Evolutionary conservation across 2,113 vertebrate genomes (phyloP), one percentile per base, ranked within the genome.

Genomic region (Poeciliopsis occidentalis): DNA sequence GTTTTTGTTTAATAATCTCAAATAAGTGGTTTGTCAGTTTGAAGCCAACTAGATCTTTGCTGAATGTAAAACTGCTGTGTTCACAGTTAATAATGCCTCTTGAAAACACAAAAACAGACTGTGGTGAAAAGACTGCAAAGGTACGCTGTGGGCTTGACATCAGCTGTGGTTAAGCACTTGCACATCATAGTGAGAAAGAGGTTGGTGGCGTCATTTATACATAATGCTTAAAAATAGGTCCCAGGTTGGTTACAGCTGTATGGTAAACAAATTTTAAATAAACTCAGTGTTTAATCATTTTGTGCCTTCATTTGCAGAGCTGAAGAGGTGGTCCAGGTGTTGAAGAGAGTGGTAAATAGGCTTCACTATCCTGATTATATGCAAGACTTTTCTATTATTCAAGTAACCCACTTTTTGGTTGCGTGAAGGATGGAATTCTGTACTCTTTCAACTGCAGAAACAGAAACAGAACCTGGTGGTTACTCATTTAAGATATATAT

Each of bases 251-350:
- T 79, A 69, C 74, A 85, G 74, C 74, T 86, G 85, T 74, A 84
- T 34, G 27, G 61, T 70, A 71, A 85, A 87, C 82, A 83, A 1
- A 72, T 81, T 83, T 82, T 69, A 61, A 81, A 84, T 84, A 88
- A 86, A 77, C 82, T 82, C 67, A 8, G 76, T 82, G 69, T 85
- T 85, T 86, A 86, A 91, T 89, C 79, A 90, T 80, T 76, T 75
- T 79, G 60, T 79, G 75, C 32, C 68, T 62, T 73, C 73, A 82
- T 82, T 80, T 76, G 71, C 32, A 22, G 69, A 69, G 47, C 66
- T 60, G 62, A 88, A 54, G 82, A 78, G 84, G 87, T 91, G 87
- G 84, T 84, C 76, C 84, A 91, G 85, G 80, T 91, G 87, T 83
- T 79, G 17, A 76, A 62, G 80, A 67, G 75, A 76, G 73, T 71